phyloP scores from a whole-genome alignment of 2,113 vertebrate genomes.

The Pavo muticus region DNA sequence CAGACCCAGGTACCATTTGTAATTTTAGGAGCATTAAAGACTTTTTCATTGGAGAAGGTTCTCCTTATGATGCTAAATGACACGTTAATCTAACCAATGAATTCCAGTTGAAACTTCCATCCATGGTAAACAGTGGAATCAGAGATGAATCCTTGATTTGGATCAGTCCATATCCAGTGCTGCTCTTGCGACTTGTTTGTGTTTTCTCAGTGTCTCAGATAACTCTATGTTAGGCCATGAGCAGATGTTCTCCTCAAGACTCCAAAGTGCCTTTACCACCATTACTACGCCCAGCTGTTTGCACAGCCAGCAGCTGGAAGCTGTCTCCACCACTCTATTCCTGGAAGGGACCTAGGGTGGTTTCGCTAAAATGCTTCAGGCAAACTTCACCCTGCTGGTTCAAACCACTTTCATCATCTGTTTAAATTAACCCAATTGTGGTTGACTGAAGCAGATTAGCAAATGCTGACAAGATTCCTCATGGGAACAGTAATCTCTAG shows the following conservation, averaged over 20 bases:
- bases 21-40: neutral
- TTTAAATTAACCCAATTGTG: neutral
- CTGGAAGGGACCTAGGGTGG: neutral
- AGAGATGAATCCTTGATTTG: neutral
- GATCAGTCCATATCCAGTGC: neutral
- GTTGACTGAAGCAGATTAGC: neutral
- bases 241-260: neutral
- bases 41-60: neutral
- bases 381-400: fast-evolving
- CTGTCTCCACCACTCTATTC: neutral
- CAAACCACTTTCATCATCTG: neutral
- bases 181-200: neutral
- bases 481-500: neutral
- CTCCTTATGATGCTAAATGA: neutral
- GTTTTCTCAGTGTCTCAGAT: neutral
- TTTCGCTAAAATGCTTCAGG: neutral
- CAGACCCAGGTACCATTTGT: neutral
- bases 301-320: neutral
- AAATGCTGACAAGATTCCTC: neutral
- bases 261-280: neutral
- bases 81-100: neutral
- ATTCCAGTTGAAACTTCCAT: neutral
- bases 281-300: neutral
- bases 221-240: neutral
- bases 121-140: neutral